Conservation (phyloP, 1,140 invertebrate genomes). For the Brachionus koreanus region DNA sequence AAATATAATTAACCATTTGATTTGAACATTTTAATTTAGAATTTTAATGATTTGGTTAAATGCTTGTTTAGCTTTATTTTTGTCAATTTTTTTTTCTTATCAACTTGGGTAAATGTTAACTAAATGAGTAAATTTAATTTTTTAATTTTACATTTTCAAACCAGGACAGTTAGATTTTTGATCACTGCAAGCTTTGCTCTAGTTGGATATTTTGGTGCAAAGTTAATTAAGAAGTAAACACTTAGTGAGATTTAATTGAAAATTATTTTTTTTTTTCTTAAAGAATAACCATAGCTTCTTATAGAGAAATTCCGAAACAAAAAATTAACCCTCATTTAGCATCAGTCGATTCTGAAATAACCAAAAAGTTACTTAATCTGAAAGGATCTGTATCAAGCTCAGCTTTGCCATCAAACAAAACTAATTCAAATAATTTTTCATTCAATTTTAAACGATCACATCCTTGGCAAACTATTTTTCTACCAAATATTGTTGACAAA, state of each 20-base stretch:
- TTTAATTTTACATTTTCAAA: not conserved
- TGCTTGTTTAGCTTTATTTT: not conserved
- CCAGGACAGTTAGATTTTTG: not conserved
- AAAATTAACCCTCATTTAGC: not conserved
- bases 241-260: no score
- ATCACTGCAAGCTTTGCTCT: not conserved
- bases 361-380: not conserved
- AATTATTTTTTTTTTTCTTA: not conserved
- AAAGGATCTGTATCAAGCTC: not conserved
- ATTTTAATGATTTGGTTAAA: not conserved
- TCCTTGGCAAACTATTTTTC: constrained; percentile 34
- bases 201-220: not conserved
- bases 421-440: not conserved
- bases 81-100: not conserved
- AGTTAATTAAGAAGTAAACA: not conserved
- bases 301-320: not conserved
- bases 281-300: not conserved
- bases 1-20: not conserved
- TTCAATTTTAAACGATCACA: not conserved
- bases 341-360: not conserved
- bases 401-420: not conserved
- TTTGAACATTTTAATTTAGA: not conserved
- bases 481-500: constrained; percentile 21
- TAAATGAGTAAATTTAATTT: not conserved
- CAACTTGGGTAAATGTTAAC: not conserved